These are phyloP conservation scores for Acanthornis magna DNA, from an alignment of 2,797 vertebrate genomes.

Conservation along the genomic window DNA sequence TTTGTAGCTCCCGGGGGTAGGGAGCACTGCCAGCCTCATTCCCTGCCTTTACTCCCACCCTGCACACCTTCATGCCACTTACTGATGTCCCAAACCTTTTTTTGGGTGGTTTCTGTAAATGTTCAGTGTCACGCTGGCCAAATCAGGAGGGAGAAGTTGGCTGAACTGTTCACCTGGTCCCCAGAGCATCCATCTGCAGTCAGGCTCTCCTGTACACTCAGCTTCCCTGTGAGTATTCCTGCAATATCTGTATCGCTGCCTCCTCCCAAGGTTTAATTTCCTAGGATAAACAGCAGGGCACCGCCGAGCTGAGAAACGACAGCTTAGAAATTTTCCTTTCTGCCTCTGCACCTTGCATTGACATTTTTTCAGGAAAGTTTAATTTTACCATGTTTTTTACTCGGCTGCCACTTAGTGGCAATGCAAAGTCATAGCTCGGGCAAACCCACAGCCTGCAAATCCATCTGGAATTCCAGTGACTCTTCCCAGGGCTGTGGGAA, in stretches of 20 bases:
- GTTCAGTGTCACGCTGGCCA: neutral
- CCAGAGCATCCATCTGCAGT: neutral
- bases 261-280: neutral
- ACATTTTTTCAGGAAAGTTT: neutral
- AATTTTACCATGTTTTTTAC: conserved; percentile 68
- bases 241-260: neutral
- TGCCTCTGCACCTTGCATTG: neutral
- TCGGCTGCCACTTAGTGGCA: conserved; percentile 76
- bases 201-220: neutral
- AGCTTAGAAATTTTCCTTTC: neutral
- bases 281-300: neutral
- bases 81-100: neutral
- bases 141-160: neutral
- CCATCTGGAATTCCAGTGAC: neutral
- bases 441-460: neutral
- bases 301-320: neutral
- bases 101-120: neutral
- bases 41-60: neutral
- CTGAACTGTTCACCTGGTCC: neutral
- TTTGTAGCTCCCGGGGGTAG: neutral
- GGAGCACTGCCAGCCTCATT: neutral
- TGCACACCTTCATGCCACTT: neutral
- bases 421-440: conserved; percentile 22
- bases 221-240: neutral
- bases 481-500: neutral